phyloP scores from a whole-genome alignment of 2,888 invertebrate species.

The Microdon myrmicae region DNA sequence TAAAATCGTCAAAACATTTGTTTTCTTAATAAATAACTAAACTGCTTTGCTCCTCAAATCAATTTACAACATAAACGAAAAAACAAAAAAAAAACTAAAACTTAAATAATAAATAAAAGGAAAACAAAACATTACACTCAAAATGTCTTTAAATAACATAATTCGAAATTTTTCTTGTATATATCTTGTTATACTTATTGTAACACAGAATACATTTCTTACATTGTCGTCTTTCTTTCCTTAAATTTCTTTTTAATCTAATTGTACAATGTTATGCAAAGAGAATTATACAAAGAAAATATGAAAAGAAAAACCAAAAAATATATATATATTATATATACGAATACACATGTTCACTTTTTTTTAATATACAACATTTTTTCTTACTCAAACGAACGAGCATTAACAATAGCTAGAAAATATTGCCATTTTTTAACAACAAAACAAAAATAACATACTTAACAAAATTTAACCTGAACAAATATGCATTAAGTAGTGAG shows the following conservation, averaged over 20 bases:
- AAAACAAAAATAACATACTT: conserved; percentile 8
- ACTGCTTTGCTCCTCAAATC: conserved; percentile 38
- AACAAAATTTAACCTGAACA: conserved; percentile 18
- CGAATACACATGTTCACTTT: too few relatives aligned
- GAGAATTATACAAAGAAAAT: conserved; percentile 12
- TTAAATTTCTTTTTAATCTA: conserved; percentile 47
- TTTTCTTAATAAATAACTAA: conserved; percentile 19
- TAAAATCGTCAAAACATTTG: conserved; percentile 4
- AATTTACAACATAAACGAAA: conserved; percentile 39
- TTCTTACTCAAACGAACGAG: conserved; percentile 38
- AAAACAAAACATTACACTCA: too few relatives aligned
- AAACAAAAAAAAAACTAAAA: conserved; percentile 29
- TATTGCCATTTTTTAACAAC: conserved; percentile 26
- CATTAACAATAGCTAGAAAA: conserved; percentile 42
- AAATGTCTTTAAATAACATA: too few relatives aligned
- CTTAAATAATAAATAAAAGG: too few relatives aligned
- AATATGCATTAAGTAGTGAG: conserved; percentile 20
- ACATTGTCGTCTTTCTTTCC: conserved; percentile 45
- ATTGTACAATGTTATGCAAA: conserved; percentile 37
- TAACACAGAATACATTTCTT: too few relatives aligned
- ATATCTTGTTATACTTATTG: too few relatives aligned
- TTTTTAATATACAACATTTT: conserved; percentile 39
- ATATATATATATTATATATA: conserved; percentile 36
- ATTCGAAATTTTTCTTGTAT: too few relatives aligned
- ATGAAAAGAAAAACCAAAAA: conserved; percentile 15